phyloP scores from a whole-genome alignment of 64 coral and sea anemone genomes.

The Pocillopora damicornis region DNA sequence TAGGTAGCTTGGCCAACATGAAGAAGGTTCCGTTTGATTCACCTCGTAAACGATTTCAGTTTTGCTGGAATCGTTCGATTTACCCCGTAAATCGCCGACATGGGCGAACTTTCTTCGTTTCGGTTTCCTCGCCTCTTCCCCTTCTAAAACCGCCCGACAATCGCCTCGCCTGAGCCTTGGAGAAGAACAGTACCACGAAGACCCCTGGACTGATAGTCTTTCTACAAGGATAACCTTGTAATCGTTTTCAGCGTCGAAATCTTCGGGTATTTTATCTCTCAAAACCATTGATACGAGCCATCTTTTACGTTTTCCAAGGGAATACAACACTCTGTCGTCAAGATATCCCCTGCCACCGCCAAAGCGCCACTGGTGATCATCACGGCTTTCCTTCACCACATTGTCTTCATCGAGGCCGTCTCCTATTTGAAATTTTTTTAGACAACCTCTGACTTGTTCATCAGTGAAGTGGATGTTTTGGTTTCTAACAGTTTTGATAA shows the following conservation, averaged over 20 bases:
- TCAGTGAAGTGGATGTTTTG: neutral
- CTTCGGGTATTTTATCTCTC: conserved; percentile 23
- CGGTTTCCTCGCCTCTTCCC: conserved; percentile 21
- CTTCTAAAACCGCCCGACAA: conserved; percentile 29
- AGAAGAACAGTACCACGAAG: neutral
- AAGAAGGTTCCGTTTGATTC: neutral
- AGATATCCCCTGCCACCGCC: neutral
- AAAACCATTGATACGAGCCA: conserved; percentile 52
- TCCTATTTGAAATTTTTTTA: conserved; percentile 7
- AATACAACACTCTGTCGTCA: conserved; percentile 32
- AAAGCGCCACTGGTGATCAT: neutral
- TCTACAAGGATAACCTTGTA: conserved; percentile 51
- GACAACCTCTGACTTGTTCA: conserved; percentile 12
- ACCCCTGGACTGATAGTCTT: conserved; percentile 1
- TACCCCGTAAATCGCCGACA: conserved; percentile 47
- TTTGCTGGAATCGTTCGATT: neutral
- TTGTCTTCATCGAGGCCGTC: conserved; percentile 36
- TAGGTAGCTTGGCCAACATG: conserved; percentile 33
- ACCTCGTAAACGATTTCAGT: conserved; percentile 58
- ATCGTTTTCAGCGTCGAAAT: conserved; percentile 10
- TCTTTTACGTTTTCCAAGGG: conserved; percentile 54
- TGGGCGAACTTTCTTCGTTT: conserved; percentile 48
- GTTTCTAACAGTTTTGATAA: conserved; percentile 38
- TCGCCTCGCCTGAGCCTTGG: conserved; percentile 28
- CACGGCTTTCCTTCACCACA: conserved; percentile 29